Evolutionary conservation across 1,140 invertebrate genomes (phyloP), one percentile per base, ranked within the genome.

Genomic region (Orchesella cincta): DNA sequence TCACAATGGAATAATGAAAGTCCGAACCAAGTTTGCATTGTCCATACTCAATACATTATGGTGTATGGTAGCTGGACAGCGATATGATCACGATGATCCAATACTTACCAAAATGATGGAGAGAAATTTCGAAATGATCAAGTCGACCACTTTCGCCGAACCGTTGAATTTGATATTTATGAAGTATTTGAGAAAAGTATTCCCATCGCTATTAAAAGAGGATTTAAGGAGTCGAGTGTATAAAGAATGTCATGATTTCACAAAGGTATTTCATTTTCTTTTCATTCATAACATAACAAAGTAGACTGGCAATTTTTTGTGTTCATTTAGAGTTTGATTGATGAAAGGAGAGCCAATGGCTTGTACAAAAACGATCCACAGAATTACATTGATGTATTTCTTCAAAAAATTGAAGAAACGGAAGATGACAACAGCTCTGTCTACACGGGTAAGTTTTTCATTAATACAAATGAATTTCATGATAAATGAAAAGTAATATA

Each of bases 31-130:
- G 23, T 85, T 84, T 76, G 79, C 76, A 35, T 67, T 82, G 23
- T 79, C 83, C 0, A 90, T 94, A 35, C 84, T 95, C 18, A 97
- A 97, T 81, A 92, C 93, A 0, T 85, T 96, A 0, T 96, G 94
- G 92, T 90, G 88, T 72, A 93, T 96, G 90, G 89, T 96, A 85
- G 93, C 94, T 74, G 92, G 94, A 0, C 89, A 88, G 82, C 85
- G 90, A 80, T 90, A 87, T 73, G 83, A 83, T 1, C 84, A 86
- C 75, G 79, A 84, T 28, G 84, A 87, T 71, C 82, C 82, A 0
- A 76, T 80, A 54, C 74, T 83, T 1, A 33, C 28, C n/a, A 78
- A 78, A 70, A 39, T 81, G 0, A 74, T 81, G 1, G 67, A 79
- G n/a, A 51, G 75, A 12, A 79, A 76, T 46, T 77, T 73, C 23